Evolutionary conservation across 2,113 vertebrate species (phyloP).

Genomic region (Siphamia tubifer): DNA sequence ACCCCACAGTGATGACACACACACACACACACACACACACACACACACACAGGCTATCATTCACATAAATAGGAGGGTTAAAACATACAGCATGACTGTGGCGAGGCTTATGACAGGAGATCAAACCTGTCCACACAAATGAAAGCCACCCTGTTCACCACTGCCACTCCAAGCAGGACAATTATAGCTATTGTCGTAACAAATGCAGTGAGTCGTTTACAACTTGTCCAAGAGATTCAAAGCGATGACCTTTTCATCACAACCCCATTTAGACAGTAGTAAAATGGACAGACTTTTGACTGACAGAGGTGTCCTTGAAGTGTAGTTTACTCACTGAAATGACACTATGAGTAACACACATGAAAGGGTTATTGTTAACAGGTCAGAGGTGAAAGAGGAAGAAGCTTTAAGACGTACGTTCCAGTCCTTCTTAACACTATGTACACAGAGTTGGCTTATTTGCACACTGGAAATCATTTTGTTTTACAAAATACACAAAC

Average conservation of each 20-base stretch:
- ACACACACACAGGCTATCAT: neutral
- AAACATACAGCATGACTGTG: neutral
- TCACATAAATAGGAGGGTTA: neutral
- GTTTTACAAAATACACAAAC: neutral
- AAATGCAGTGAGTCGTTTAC: neutral
- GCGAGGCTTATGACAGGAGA: neutral
- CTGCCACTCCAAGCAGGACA: no score
- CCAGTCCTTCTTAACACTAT: neutral
- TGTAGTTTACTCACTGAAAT: neutral
- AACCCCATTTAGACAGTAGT: neutral
- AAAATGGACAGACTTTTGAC: neutral
- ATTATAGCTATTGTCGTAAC: no score
- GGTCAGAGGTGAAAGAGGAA: no score
- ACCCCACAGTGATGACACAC: constrained; percentile 11
- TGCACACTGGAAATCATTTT: neutral
- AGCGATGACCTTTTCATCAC: neutral
- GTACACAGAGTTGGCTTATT: neutral
- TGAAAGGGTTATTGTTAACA: neutral
- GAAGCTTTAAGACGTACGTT: no score
- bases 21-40: no score
- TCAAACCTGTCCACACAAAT: neutral
- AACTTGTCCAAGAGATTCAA: neutral
- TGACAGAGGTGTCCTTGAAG: neutral
- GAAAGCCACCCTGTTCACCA: neutral
- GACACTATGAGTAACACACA: neutral